Base-by-base conservation (phyloP, 2,888 invertebrate species). In the Cephus rjabovi region DNA sequence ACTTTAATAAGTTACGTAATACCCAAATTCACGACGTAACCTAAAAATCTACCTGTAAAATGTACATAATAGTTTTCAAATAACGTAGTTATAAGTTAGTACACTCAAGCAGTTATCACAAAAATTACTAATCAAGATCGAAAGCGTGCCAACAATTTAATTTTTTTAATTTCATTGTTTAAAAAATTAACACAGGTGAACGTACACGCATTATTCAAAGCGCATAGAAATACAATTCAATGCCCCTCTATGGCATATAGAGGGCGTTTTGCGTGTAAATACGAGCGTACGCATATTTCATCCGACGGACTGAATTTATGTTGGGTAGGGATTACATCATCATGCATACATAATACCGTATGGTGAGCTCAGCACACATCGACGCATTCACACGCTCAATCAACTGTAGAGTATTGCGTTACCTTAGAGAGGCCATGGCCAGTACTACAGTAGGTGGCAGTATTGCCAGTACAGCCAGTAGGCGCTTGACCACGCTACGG, bases 401-500 rank as follows among this genome's bases (percentile, higher is more conserved):
- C 89, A 89, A 87, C 86, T 86, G 85, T 83, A 87, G 87, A 87
- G 86, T 86, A 88, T 89, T 86, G 84, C 86, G 85, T 89, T 89
- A 90, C 88, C 88, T 89, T 87, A 85, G 84, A 83, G 79, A 83
- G 85, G 81, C 85, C 80, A 81, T 84, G 85, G 84, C 84, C 89
- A 90, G 90, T 90, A 82, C 82, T 40, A 15, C 40, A 40, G 15
- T 40, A 40, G 40, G 15, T 15, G 15, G 15, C 40, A 40, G 40
- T 40, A 40, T 15, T 40, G 15, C 15, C 40, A 40, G 40, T 40
- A 15, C 15, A 40, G 40, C 6, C 40, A 40, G 40, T 40, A 40
- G 40, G 85, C 85, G 86, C 82, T 89, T 89, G 89, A 88, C 90
- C 89, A 89, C 89, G 89, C 84, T 84, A 79, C 83, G 77, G 88